phyloP scores from a whole-genome alignment of 2,113 vertebrate genomes.

The Saguinus midas region DNA sequence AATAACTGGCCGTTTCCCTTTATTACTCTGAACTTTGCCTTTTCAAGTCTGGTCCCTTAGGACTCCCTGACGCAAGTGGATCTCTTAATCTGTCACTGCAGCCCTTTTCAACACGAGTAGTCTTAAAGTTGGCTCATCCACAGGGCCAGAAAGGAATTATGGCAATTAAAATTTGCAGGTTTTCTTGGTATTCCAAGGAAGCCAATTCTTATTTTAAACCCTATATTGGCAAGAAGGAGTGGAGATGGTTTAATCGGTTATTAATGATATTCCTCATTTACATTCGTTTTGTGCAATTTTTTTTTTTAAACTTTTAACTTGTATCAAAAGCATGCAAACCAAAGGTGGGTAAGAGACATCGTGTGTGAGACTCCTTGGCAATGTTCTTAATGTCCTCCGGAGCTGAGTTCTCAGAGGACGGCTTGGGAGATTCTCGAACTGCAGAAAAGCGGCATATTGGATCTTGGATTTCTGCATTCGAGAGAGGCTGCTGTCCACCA shows the following conservation, averaged over 20 bases:
- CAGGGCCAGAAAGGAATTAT: not conserved
- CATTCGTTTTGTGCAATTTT: not conserved
- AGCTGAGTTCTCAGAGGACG: not conserved
- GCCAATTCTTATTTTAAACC: not conserved
- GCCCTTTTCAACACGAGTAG: not conserved
- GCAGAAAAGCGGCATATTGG: not conserved
- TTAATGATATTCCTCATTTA: not conserved
- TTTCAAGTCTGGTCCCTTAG: not conserved
- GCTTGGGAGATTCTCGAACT: not conserved
- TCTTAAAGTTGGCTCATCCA: not conserved
- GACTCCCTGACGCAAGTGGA: not conserved
- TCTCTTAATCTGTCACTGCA: not conserved
- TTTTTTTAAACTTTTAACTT: not conserved
- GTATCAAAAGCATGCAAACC: not conserved
- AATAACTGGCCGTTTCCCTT: not conserved
- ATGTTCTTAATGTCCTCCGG: not conserved
- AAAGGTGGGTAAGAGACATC: not conserved
- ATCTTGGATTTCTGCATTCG: not conserved
- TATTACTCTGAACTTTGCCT: not conserved
- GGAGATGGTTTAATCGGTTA: not conserved
- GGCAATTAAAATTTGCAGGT: not conserved
- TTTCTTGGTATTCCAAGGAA: not conserved
- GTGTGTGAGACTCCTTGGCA: not conserved
- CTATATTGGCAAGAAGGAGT: not conserved
- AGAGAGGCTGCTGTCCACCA: not conserved